phyloP scores from a whole-genome alignment of 2,797 vertebrate genomes.

The Varecia variegata region DNA sequence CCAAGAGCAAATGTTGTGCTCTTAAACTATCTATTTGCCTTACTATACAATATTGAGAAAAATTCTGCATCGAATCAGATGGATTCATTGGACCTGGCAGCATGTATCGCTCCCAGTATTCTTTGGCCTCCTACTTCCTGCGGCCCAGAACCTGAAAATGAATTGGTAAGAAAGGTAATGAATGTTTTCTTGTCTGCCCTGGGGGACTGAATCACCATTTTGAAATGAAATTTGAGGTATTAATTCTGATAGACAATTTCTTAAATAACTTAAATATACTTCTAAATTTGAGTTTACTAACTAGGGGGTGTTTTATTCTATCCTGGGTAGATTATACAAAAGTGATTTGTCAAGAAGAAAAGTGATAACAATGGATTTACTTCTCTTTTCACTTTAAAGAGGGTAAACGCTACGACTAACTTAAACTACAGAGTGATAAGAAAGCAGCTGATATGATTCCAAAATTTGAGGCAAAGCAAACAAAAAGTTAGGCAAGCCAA shows the following conservation, averaged over 20 bases:
- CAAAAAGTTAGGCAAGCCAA: not conserved
- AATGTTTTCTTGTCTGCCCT: not conserved
- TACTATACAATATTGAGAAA: slow-evolving; percentile 88
- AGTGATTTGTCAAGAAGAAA: not conserved
- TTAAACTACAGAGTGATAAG: not conserved
- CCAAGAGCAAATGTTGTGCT: slow-evolving; percentile 91
- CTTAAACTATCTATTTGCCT: slow-evolving; percentile 89
- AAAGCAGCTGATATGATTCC: not conserved
- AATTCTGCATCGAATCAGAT: slow-evolving; percentile 90
- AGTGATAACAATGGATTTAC: not conserved
- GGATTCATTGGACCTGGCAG: slow-evolving; percentile 94
- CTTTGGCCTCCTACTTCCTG: slow-evolving; percentile 90
- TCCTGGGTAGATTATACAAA: not conserved
- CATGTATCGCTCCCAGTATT: slow-evolving; percentile 96
- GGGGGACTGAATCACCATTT: not conserved
- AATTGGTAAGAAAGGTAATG: slow-evolving; percentile 93
- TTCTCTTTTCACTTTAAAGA: not conserved
- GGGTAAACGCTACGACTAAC: not conserved
- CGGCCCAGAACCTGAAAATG: slow-evolving; percentile 87
- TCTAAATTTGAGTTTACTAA: not conserved
- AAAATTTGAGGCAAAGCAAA: not conserved
- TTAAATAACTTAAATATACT: not conserved
- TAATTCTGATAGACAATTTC: slow-evolving; percentile 8
- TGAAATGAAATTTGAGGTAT: not conserved
- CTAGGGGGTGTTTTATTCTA: not conserved